These are phyloP conservation scores for Pimephales promelas DNA, from an alignment of 2,113 vertebrate species.

Conservation along the genomic window DNA sequence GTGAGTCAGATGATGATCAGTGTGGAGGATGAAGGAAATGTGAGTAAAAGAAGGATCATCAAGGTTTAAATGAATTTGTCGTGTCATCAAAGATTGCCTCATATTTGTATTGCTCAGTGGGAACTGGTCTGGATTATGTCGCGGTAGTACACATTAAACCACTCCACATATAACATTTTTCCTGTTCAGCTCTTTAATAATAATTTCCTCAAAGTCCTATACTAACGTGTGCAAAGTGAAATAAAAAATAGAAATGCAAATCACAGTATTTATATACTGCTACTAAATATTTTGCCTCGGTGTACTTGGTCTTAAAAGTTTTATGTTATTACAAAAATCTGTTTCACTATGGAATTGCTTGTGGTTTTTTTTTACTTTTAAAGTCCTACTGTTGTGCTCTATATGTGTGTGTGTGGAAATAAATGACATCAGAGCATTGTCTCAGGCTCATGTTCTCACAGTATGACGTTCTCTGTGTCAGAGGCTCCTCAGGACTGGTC, in stretches of 20 bases:
- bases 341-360: too few species aligned
- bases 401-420: too few species aligned
- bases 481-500: slow-evolving; percentile 91
- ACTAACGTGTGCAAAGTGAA: not conserved
- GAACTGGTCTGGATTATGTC: not conserved
- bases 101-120: slow-evolving; percentile 20
- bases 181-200: not conserved
- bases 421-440: not conserved
- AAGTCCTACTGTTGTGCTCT: not conserved
- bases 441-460: not conserved
- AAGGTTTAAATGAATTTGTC: slow-evolving; percentile 42
- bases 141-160: not conserved
- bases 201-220: not conserved
- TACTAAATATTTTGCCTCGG: too few species aligned
- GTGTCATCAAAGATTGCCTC: slow-evolving; percentile 58
- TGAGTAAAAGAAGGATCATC: slow-evolving; percentile 52
- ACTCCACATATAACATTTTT: not conserved
- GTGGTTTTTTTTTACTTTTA: too few species aligned
- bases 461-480: slow-evolving; percentile 60
- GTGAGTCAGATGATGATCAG: not conserved
- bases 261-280: too few species aligned
- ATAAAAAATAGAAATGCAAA: not conserved
- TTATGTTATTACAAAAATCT: too few species aligned
- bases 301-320: too few species aligned
- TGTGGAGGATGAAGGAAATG: not conserved